Evolutionary conservation across 2,888 invertebrate genomes (phyloP), one percentile per base, ranked within the genome.

Genomic region (Microctonus brassicae): DNA sequence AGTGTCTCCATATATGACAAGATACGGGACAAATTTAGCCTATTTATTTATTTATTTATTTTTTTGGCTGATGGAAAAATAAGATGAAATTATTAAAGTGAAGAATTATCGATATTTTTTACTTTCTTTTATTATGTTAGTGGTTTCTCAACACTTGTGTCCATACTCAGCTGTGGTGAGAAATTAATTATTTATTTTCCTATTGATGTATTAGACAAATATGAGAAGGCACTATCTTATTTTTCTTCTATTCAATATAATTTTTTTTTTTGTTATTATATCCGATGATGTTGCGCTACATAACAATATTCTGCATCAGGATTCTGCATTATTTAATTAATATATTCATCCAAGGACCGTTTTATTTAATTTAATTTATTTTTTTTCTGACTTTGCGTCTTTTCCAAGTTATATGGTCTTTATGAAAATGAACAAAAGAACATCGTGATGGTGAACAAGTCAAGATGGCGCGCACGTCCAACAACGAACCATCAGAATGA

Each of bases 341-440:
- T 5, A 36, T 58, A 39, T n/a, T 10, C 36, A 33, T n/a, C 29
- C 17, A 34, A 34, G 53, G 33, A 29, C 34, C 57, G 17, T 42
- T 61, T 57, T 29, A 22, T 36, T 29, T 47, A n/a, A 39, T 34
- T 9, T 29, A 52, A 24, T 42, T 58, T 47, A 62, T 64, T 24
- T 22, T 69, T 69, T 64, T 42, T 69, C 47, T 62, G 9, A 55
- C 42, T 68, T 66, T 22, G 61, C 57, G 29, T 52, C 17, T 22
- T 79, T 80, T 80, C 75, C 75, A 74, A 79, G 78, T 78, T 81
- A 58, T 53, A 79, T n/a, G 47, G n/a, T 17, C 82, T 84, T 82
- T 82, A 80, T 82, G n/a, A n/a, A 82, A 81, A 78, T 79, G 78
- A 79, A 84, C 84, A 85, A 85, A 85, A 84, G 85, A 84, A 83